These are phyloP conservation scores for Hafferia zeledoni DNA, from an alignment of 2,797 vertebrate genomes.

Conservation along the genomic window DNA sequence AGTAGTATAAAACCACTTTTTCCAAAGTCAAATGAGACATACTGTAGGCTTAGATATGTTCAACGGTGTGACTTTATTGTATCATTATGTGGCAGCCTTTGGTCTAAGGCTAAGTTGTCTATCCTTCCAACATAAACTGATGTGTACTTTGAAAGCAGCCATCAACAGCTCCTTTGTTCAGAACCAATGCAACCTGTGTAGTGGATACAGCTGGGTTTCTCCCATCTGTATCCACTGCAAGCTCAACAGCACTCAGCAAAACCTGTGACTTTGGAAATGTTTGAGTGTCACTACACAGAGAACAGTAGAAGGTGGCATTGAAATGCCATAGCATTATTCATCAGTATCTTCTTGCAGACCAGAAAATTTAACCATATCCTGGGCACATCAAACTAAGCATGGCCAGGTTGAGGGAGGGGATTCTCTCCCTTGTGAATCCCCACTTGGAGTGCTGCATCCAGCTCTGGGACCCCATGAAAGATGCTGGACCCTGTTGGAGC, in stretches of 20 bases:
- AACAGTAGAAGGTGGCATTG: not conserved
- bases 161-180: not conserved
- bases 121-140: not conserved
- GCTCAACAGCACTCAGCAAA: not conserved
- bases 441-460: not conserved
- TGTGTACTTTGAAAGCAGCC: not conserved
- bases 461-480: not conserved
- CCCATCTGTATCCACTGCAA: not conserved
- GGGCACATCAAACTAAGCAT: not conserved
- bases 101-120: not conserved
- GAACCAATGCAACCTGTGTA: not conserved
- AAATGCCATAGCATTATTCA: not conserved
- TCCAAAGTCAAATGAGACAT: not conserved
- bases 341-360: not conserved
- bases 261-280: not conserved
- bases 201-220: not conserved
- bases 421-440: not conserved
- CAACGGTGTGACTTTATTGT: not conserved
- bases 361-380: not conserved
- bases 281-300: not conserved
- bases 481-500: not conserved
- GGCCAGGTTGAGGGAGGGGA: not conserved
- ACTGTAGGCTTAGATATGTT: not conserved
- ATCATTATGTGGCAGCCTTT: not conserved
- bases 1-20: not conserved